Percentiles rank a stretch among this genome's conserved stretches.
These are phyloP conservation scores for Anguilla pacifica DNA, from an alignment of 2,797 vertebrate genomes.

Conservation along the genomic window DNA sequence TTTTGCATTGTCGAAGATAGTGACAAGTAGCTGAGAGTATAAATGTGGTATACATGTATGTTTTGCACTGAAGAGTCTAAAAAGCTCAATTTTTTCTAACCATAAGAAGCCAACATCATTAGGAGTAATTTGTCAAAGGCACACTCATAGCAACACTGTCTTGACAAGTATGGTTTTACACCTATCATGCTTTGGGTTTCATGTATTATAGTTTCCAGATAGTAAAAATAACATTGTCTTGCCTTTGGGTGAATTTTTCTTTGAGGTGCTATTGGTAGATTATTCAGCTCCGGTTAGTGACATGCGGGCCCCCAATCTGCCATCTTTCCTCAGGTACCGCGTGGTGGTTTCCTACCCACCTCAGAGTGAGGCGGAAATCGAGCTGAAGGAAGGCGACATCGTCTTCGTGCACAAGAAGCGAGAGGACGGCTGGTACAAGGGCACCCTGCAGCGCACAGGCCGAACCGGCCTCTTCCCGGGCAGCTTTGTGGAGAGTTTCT, in stretches of 20 bases:
- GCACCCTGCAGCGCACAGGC: slow-evolving; percentile 77
- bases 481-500: slow-evolving; percentile 83
- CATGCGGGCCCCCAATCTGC: background rate
- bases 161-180: background rate
- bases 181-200: background rate
- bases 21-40: no score
- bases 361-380: slow-evolving; percentile 97
- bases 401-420: slow-evolving; percentile 98
- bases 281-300: background rate
- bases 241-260: background rate
- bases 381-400: slow-evolving; percentile 97
- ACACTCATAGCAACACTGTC: background rate
- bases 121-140: background rate
- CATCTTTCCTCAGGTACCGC: slow-evolving; percentile 80
- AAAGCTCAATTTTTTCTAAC: no score
- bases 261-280: no score
- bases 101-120: background rate
- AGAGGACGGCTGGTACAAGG: slow-evolving; percentile 97
- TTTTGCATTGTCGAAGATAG: no score
- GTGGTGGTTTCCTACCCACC: slow-evolving; percentile 98
- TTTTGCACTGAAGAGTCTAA: no score
- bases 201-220: background rate
- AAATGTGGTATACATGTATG: no score
- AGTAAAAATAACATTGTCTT: background rate
- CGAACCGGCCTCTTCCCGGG: slow-evolving; percentile 80